Evolutionary conservation across 2,797 vertebrate species (phyloP), one percentile per base, ranked within the genome.

Genomic region (Sebastes vulpes): DNA sequence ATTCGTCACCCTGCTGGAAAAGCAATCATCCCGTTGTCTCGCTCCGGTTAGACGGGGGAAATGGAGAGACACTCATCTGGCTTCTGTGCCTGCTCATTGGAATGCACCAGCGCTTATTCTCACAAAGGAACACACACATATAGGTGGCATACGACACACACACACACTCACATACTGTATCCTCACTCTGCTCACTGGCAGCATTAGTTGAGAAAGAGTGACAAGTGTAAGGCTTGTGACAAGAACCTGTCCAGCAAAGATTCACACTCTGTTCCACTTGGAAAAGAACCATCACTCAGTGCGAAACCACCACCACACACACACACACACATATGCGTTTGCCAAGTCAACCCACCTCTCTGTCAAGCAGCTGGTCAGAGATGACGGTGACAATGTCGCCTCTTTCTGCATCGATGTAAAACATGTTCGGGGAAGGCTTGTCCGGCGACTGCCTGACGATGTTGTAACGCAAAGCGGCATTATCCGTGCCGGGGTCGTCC

Each of bases 361-460:
- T 96, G 94, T 99, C 98, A 46, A 99, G 92, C 78, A 98, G 90
- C 0, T 90, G 81, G 0, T 98, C 96, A 0, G 98, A 97, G 86
- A 99, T 98, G 54, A 98, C 97, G 0, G 98, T 99, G 88, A 99
- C 97, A 0, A 99, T 98, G 91, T 99, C 97, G 38, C 98, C 98
- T 83, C 97, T 97, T 59, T 99, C 98, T 0, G 97, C 97, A 64
- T 99, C 97, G 16, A 99, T 99, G 94, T 97, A 97, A 96, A 99
- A 99, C 98, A 99, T 99, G 92, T 98, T 98, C 9, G 98, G 98
- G 1, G 97, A 98, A 0, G 98, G 98, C 82, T 97, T 98, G 93
- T 97, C 97, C 2, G 98, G 98, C 0, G 97, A 98, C 94, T 99
- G 98, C 35, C 96, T 96, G 31, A 98, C 89, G 81, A 99, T 99